Evolutionary conservation across 2,888 invertebrate species (phyloP).

Genomic region (Drosophila austrosaltans): DNA sequence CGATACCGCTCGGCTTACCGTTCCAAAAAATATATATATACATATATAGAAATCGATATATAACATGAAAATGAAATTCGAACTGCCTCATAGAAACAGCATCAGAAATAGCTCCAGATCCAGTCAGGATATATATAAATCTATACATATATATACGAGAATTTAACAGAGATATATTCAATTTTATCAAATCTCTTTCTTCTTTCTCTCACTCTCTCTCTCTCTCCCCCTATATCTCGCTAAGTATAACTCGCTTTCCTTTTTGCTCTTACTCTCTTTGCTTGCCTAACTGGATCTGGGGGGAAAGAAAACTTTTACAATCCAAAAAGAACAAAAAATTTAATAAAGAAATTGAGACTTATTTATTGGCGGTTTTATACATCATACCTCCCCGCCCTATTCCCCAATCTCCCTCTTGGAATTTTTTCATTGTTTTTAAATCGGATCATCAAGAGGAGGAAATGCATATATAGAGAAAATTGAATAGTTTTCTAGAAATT

Average conservation of each 20-base stretch:
- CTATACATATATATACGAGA: not conserved
- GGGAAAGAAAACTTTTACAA: conserved; percentile 32
- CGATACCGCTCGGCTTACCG: conserved; percentile 46
- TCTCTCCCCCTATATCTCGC: not conserved
- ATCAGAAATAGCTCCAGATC: conserved; percentile 8
- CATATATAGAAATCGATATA: conserved; percentile 12
- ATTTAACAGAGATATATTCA: not conserved
- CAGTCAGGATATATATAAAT: not conserved
- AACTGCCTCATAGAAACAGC: conserved; percentile 40
- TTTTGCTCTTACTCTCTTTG: conserved; percentile 7
- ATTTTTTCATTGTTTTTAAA: conserved; percentile 37
- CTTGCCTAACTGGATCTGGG: conserved; percentile 8
- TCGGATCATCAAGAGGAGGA: conserved; percentile 16
- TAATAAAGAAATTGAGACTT: conserved; percentile 37
- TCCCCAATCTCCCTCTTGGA: not conserved
- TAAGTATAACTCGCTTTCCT: conserved; percentile 7
- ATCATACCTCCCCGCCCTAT: not conserved
- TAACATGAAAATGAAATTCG: conserved; percentile 26
- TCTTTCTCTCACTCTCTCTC: not conserved
- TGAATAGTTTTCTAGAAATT: conserved; percentile 74
- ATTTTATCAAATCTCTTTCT: conserved; percentile 17
- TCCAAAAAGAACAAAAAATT: conserved; percentile 25
- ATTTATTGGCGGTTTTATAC: conserved; percentile 26
- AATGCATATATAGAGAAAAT: conserved; percentile 27
- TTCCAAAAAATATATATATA: conserved; percentile 43